These are phyloP conservation scores for Perognathus longimembris DNA, from an alignment of 2,113 vertebrate genomes.

Conservation along the genomic window DNA sequence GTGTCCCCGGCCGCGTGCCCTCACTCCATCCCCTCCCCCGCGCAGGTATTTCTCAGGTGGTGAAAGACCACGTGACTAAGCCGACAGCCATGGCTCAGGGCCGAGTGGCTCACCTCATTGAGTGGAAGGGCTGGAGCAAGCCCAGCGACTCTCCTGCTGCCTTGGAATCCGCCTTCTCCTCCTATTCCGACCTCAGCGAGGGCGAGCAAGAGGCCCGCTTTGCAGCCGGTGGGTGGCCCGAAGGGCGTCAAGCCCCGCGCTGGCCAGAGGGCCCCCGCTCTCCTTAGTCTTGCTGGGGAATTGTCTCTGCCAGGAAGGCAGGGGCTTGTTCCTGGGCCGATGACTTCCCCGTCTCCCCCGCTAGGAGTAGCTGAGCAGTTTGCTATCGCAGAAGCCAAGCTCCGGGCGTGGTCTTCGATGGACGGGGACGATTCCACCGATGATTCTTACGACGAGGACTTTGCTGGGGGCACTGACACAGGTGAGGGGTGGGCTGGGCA, in stretches of 20 bases:
- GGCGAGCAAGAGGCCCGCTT: slow-evolving; percentile 98
- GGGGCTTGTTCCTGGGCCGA: slow-evolving; percentile 66
- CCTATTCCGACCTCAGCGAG: slow-evolving; percentile 96
- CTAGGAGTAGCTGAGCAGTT: slow-evolving; percentile 97
- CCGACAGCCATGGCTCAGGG: slow-evolving; percentile 99
- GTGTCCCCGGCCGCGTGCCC: background rate
- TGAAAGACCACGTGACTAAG: slow-evolving; percentile 99
- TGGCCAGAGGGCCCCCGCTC: background rate
- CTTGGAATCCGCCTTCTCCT: slow-evolving; percentile 95
- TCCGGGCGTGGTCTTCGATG: slow-evolving; percentile 97
- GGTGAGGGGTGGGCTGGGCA: slow-evolving; percentile 85
- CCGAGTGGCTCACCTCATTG: slow-evolving; percentile 97
- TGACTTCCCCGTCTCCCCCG: slow-evolving; percentile 73
- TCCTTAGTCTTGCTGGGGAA: background rate
- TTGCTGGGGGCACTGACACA: slow-evolving; percentile 89
- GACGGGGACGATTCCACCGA: slow-evolving; percentile 97
- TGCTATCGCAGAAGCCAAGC: slow-evolving; percentile 97
- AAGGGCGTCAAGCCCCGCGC: background rate
- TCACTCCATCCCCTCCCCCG: background rate
- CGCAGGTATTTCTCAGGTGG: slow-evolving; percentile 97
- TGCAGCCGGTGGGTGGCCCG: slow-evolving; percentile 91
- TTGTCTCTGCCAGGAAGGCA: background rate
- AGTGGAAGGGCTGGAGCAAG: slow-evolving; percentile 99
- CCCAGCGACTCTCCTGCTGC: slow-evolving; percentile 92
- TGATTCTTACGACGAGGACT: slow-evolving; percentile 97